Conservation (phyloP, 2,797 vertebrate species). For the Cheirogaleus major region DNA sequence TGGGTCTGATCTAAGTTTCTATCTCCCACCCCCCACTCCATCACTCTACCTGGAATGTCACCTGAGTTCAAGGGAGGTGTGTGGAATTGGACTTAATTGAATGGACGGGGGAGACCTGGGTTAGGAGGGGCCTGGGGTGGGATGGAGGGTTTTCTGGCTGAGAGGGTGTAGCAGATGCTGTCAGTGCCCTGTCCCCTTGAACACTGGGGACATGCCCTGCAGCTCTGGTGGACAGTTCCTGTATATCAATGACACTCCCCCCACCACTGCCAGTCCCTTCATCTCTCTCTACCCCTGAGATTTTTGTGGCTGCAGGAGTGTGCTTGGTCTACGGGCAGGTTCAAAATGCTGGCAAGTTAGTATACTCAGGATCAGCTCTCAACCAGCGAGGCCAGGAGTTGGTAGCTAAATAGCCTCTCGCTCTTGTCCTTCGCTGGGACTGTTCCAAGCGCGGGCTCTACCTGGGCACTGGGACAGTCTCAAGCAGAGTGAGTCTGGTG, state of each 20-base stretch:
- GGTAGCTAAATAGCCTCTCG: not conserved
- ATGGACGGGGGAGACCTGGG: not conserved
- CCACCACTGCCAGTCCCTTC: not conserved
- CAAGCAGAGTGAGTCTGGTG: not conserved
- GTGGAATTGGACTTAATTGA: not conserved
- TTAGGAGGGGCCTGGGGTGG: not conserved
- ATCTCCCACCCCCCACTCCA: accelerated
- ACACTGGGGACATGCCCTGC: not conserved
- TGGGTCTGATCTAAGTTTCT: not conserved
- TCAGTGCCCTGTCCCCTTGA: not conserved
- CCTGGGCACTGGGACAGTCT: not conserved
- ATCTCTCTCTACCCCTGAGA: not conserved
- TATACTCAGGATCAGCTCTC: not conserved
- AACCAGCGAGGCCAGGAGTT: not conserved
- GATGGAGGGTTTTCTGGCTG: not conserved
- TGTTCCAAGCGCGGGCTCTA: not conserved
- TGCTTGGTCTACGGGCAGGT: not conserved
- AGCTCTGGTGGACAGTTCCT: not conserved
- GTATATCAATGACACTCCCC: not conserved
- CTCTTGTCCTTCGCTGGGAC: not conserved
- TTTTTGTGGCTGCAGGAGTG: not conserved
- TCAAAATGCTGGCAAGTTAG: not conserved
- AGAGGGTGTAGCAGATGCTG: not conserved
- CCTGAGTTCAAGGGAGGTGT: not conserved
- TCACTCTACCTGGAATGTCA: too few relatives aligned